Conservation (phyloP, 2,113 vertebrate genomes). For the Gavia stellata region DNA sequence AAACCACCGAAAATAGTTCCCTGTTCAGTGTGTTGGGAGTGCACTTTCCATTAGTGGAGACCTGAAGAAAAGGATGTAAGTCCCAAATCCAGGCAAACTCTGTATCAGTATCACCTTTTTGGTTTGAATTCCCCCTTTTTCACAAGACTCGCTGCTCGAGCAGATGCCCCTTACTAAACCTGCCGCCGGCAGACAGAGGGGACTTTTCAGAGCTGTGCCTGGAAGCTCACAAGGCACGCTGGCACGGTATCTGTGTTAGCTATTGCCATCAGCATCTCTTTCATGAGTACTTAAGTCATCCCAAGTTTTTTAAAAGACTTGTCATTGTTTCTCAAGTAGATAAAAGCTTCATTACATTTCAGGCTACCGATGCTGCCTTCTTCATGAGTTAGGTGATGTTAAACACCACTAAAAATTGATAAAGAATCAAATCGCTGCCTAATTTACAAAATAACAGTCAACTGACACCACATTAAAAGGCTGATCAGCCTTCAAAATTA, state of each 20-base stretch:
- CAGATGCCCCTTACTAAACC: not conserved
- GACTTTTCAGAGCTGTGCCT: not conserved
- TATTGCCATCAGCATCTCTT: slow-evolving; percentile 23
- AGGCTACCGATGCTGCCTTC: slow-evolving; percentile 29
- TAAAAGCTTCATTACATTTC: slow-evolving; percentile 51
- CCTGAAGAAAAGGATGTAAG: not conserved
- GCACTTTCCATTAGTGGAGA: not conserved
- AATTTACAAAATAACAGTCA: slow-evolving; percentile 67
- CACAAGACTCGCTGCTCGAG: not conserved
- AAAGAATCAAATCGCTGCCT: slow-evolving; percentile 60
- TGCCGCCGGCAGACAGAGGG: not conserved
- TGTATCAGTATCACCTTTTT: not conserved
- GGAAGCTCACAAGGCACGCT: not conserved
- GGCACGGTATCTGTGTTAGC: not conserved
- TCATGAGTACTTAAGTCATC: slow-evolving; percentile 35
- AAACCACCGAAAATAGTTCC: not conserved
- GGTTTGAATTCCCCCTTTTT: not conserved
- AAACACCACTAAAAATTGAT: slow-evolving; percentile 65
- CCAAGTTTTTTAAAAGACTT: slow-evolving; percentile 49
- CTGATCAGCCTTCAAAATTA: slow-evolving; percentile 73
- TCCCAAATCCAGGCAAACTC: not conserved
- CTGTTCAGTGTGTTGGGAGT: not conserved
- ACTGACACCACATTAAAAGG: slow-evolving; percentile 64
- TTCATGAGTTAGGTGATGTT: slow-evolving; percentile 53
- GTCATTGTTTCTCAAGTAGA: slow-evolving; percentile 58